Evolutionary conservation across 1,140 invertebrate genomes (phyloP).

Genomic region (Papilio dardanus): DNA sequence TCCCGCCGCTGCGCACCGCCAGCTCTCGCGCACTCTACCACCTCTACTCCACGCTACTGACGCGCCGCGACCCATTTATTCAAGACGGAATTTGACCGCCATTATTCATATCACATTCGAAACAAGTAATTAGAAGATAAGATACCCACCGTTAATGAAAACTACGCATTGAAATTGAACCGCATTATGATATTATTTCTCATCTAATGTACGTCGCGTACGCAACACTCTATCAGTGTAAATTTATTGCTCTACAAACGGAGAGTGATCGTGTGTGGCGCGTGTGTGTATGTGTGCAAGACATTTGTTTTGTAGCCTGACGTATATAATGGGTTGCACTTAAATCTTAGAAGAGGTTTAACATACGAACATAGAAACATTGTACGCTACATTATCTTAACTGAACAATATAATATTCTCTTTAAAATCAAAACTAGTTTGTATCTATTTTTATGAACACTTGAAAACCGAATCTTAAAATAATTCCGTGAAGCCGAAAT

Average conservation of each 20-base stretch:
- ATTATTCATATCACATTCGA: conserved; percentile 5
- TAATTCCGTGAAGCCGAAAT: too few relatives aligned
- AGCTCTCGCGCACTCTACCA: background rate
- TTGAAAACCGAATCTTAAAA: background rate
- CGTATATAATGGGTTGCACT: background rate
- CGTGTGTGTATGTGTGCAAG: background rate
- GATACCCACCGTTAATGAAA: conserved; percentile 28
- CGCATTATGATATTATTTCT: conserved; percentile 16
- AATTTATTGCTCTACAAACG: conserved; percentile 23
- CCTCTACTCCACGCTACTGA: background rate
- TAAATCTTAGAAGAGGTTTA: conserved; percentile 4
- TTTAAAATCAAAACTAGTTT: background rate
- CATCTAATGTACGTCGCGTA: background rate
- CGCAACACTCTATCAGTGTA: conserved; percentile 19
- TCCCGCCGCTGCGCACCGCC: background rate
- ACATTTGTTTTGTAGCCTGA: background rate
- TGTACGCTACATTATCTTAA: background rate
- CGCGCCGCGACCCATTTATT: conserved; percentile 16
- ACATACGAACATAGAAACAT: background rate
- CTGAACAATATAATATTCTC: background rate
- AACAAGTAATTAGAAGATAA: conserved; percentile 25
- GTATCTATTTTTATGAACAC: background rate
- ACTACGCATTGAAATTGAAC: conserved; percentile 30
- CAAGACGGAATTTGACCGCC: conserved; percentile 22
- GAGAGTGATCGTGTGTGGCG: conserved; percentile 1